Evolutionary conservation across 2,113 vertebrate species (phyloP).

Genomic region (Rhinichthys klamathensis): DNA sequence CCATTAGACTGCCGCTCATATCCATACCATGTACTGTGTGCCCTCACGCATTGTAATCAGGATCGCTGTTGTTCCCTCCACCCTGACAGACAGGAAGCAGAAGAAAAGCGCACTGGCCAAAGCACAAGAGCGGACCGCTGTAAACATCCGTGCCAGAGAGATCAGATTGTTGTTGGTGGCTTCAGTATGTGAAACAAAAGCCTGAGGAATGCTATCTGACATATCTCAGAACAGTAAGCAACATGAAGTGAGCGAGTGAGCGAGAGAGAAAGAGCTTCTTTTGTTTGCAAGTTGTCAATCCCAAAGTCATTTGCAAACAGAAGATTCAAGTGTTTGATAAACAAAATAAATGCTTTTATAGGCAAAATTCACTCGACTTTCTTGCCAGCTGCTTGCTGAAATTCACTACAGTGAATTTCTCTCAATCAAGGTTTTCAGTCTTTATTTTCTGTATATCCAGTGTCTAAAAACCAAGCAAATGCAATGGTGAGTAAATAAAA

Average conservation of each 20-base stretch:
- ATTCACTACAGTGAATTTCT: not conserved
- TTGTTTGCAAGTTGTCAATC: slow-evolving; percentile 64
- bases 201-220: slow-evolving; percentile 67
- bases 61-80: slow-evolving; percentile 51
- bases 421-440: not conserved
- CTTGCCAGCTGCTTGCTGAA: not conserved
- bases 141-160: slow-evolving; percentile 68
- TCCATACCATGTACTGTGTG: slow-evolving; percentile 26
- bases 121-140: slow-evolving; percentile 54
- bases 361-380: not conserved
- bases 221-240: slow-evolving; percentile 57
- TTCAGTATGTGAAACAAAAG: slow-evolving; percentile 70
- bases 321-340: slow-evolving; percentile 51
- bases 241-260: not conserved
- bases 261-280: not conserved
- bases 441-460: not conserved
- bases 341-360: slow-evolving; percentile 8
- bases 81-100: slow-evolving; percentile 72
- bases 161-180: slow-evolving; percentile 67
- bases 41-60: slow-evolving; percentile 57
- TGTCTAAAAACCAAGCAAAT: not conserved
- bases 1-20: slow-evolving; percentile 18
- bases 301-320: slow-evolving; percentile 67
- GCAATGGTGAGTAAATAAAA: not conserved
- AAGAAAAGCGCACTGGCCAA: slow-evolving; percentile 64